These are phyloP conservation scores for Crotalus tigris DNA, from an alignment of 2,113 vertebrate genomes.

Conservation along the genomic window DNA sequence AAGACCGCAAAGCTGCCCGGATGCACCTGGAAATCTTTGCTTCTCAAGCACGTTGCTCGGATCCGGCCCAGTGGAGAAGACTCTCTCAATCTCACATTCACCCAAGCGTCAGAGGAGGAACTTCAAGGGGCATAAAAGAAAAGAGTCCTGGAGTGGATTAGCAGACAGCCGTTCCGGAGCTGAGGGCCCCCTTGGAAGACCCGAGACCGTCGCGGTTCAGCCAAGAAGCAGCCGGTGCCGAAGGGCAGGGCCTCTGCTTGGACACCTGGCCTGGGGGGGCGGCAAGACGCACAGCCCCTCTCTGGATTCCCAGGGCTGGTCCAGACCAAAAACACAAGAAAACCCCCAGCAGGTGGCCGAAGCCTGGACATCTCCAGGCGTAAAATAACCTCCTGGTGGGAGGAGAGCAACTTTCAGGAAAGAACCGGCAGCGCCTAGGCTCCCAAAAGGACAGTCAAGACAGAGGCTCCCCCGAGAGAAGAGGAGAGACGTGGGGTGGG, in stretches of 20 bases:
- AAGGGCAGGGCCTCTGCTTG: not conserved
- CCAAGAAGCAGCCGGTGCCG: not conserved
- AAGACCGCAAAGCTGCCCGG: not conserved
- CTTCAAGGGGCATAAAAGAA: not conserved
- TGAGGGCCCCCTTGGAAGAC: not conserved
- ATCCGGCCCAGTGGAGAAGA: not conserved
- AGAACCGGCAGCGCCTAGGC: no score
- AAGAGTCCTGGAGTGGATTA: not conserved
- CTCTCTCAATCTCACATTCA: not conserved
- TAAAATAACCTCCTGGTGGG: not conserved
- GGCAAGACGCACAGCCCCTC: not conserved
- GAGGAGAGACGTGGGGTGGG: fast-evolving
- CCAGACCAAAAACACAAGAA: not conserved
- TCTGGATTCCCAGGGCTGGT: not conserved
- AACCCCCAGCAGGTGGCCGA: not conserved
- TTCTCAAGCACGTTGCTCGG: not conserved
- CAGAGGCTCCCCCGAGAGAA: not conserved
- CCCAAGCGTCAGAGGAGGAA: not conserved
- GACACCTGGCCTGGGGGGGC: not conserved
- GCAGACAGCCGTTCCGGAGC: not conserved
- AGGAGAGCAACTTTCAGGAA: not conserved
- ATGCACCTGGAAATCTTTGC: not conserved
- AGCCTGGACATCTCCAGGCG: not conserved
- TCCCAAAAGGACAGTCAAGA: not conserved
- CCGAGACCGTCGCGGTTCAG: fast-evolving